Base-by-base conservation (phyloP, 2,888 invertebrate species). In the Scelioninae gen. 2 region DNA sequence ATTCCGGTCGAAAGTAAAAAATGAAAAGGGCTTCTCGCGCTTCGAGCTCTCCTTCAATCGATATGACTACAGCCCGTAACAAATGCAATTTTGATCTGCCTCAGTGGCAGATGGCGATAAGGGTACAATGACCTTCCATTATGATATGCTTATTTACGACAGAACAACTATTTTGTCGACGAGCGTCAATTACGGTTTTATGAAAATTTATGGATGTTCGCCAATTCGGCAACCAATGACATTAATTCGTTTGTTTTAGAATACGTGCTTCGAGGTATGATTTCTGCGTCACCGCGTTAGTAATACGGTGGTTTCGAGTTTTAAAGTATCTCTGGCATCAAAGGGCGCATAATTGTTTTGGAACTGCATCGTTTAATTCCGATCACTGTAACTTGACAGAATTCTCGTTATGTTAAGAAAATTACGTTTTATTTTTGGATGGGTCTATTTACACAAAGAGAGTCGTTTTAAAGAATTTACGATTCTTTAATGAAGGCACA, bases 1-100 rank as follows among this genome's bases (percentile, higher is more conserved):
- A 52, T 60, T 61, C 45, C 19, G 39, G 46, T 61, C 41, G 55
- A 73, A 67, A 73, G 53, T 60, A 60, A 65, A 73, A 67, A 65
- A 46, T 43, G 48, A 65, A 67, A 43, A 67, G 39, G 46, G 60
- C 46, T 61, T 53, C 46, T 43, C 48, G 41, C 48, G 37, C 65
- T 52, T 19, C 43, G 60, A 65, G 31, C 61, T 61, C 46, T 57
- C 22, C 18, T 19, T 16, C 28, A 73, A 73, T 73, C 73, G 68
- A 73, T 73, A 73, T 52, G 63, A 58, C 73, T 73, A 64, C 52
- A 63, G 41, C n/a, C 73, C 67, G 73, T 73, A 68, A 73, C 73
- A 68, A 73, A 73, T 68, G 64, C 73, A 64, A 73, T 68, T 68
- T 64, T 68, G 68, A 73, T 67, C 73, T 68, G 53, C 39, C 57